Evolutionary conservation across 2,797 vertebrate species (phyloP).

Genomic region (Anolis apletophallus): DNA sequence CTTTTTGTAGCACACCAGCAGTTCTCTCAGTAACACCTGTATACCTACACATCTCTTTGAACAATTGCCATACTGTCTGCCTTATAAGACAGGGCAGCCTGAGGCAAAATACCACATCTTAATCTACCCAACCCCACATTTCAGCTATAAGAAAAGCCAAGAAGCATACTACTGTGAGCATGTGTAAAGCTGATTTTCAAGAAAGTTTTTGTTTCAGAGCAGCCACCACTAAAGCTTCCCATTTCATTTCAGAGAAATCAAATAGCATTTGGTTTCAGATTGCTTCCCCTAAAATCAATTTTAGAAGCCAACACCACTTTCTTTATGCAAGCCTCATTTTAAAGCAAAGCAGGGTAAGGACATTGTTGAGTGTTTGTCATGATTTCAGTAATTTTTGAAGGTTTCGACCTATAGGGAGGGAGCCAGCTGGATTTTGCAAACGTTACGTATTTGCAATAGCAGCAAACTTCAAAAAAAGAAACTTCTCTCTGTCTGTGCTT

Average conservation of each 20-base stretch:
- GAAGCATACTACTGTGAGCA: not conserved
- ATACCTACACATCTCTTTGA: not conserved
- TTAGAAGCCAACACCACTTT: too few species aligned
- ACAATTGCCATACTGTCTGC: not conserved
- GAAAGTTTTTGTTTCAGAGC: not conserved
- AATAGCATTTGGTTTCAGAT: not conserved
- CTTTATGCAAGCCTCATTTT: too few species aligned
- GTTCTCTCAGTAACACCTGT: not conserved
- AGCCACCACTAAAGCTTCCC: not conserved
- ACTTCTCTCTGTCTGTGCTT: too few species aligned
- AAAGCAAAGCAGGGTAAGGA: too few species aligned
- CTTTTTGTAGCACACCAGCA: not conserved
- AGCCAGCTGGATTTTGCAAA: too few species aligned
- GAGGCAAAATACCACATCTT: not conserved
- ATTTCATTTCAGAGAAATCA: not conserved
- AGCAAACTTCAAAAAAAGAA: too few species aligned
- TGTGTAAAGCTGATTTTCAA: not conserved
- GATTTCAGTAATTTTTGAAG: too few species aligned
- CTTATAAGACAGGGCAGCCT: not conserved
- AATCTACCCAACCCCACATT: not conserved
- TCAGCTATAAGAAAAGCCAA: not conserved
- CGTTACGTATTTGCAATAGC: too few species aligned
- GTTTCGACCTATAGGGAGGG: too few species aligned
- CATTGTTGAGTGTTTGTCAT: too few species aligned
- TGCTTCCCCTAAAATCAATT: not conserved